Evolutionary conservation across 2,888 invertebrate genomes (phyloP), one percentile per base, ranked within the genome.

Genomic region (Philereme transversata): DNA sequence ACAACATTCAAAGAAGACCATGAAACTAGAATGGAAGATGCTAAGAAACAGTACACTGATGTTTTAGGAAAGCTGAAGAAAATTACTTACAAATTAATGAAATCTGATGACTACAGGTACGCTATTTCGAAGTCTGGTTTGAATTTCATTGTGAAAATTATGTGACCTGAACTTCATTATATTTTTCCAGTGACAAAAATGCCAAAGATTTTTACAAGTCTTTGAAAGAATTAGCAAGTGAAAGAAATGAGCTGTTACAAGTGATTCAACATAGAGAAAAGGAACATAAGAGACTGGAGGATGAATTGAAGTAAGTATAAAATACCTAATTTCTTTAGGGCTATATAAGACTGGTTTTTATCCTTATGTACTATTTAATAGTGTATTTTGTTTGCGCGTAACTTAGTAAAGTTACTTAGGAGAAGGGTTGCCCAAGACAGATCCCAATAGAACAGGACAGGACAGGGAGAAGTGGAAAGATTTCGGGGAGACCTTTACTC

Each of bases 161-260:
- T 6, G 7, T 38, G 36, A 38, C 36, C 36, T 38, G 9, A 7
- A n/a, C 6, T 22, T 22, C 22, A 22, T 22, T 22, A 22, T 22
- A 22, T 10, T 11, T 57, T 87, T 87, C 36, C 77, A 91, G 90
- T 83, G 88, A 88, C 56, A 89, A 87, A 78, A 84, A 84, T 76
- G 81, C 86, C 0, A 91, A 88, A 72, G 83, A 83, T 35, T 88
- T 91, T 67, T 88, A 86, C 57, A 93, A 93, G 51, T 92, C 94
- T 43, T 84, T 93, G 56, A 93, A 93, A 55, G 93, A 94, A 52
- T 84, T 95, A 41, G 93, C 95, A 43, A 93, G 93, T 50, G 93
- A 94, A 65, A 94, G 95, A 74, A 94, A 93, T 75, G 94, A 95
- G 78, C 90, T 94, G 8, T 84, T 96, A 51, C 93, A 93, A 74